Conservation (phyloP, 2,797 vertebrate genomes). For the Sternarchorhynchus goeldii region DNA sequence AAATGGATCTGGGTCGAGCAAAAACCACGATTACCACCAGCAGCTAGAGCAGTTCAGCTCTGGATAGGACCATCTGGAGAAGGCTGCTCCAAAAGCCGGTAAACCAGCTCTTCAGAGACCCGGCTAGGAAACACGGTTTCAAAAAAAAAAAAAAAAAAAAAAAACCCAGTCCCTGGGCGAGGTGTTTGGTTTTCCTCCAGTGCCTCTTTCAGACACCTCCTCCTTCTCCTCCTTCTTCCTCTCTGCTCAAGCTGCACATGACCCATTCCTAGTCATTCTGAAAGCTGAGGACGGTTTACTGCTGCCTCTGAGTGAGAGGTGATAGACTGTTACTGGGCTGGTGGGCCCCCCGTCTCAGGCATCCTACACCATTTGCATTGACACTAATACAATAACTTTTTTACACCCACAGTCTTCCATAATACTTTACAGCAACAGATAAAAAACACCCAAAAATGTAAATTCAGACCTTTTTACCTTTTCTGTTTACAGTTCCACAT, state of each 20-base stretch:
- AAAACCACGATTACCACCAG: slow-evolving; percentile 81
- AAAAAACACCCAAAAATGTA: slow-evolving; percentile 1
- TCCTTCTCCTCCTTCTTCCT: slow-evolving; percentile 52
- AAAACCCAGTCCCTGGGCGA: slow-evolving; percentile 51
- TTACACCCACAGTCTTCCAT: slow-evolving; percentile 8
- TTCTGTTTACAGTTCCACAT: slow-evolving; percentile 33
- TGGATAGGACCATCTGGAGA: slow-evolving; percentile 81
- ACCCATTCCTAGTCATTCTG: slow-evolving; percentile 59
- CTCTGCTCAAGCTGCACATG: slow-evolving; percentile 50
- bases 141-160: slow-evolving; percentile 59
- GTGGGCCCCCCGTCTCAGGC: slow-evolving; percentile 25
- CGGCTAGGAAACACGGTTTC: slow-evolving; percentile 78
- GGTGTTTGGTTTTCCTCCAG: slow-evolving; percentile 60
- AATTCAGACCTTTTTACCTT: slow-evolving; percentile 3
- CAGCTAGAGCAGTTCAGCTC: slow-evolving; percentile 61
- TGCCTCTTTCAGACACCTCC: slow-evolving; percentile 53
- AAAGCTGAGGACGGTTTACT: slow-evolving; percentile 56
- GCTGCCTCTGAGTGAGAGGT: slow-evolving; percentile 39
- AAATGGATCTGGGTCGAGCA: slow-evolving; percentile 78
- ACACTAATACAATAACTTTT: slow-evolving; percentile 25
- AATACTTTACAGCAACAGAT: background rate
- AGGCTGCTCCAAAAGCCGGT: slow-evolving; percentile 76
- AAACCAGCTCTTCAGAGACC: slow-evolving; percentile 74
- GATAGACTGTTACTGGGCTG: slow-evolving; percentile 33
- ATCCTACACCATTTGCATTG: slow-evolving; percentile 10